These are phyloP conservation scores for Anthoscopus minutus DNA, from an alignment of 2,113 vertebrate genomes.

Conservation along the genomic window DNA sequence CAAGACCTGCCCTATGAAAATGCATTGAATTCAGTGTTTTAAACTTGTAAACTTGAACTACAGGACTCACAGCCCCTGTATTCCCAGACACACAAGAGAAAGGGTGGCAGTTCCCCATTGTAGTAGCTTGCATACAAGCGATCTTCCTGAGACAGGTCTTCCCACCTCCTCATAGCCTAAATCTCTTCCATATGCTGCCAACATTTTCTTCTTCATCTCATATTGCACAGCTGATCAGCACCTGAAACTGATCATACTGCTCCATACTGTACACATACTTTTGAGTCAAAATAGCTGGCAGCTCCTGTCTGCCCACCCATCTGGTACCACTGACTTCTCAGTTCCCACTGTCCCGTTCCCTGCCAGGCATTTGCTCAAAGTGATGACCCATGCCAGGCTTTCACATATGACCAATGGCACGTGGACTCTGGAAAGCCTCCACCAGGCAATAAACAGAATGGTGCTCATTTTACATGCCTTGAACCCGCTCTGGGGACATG, in stretches of 20 bases:
- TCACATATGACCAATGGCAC: fast-evolving
- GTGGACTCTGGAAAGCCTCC: background rate
- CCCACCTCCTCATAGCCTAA: background rate
- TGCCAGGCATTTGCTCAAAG: background rate
- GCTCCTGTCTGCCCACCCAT: background rate
- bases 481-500: fast-evolving
- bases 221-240: background rate
- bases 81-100: background rate
- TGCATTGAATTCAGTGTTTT: background rate
- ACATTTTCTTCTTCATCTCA: background rate
- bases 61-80: background rate
- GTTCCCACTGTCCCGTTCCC: background rate
- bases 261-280: background rate
- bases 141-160: background rate
- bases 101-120: background rate
- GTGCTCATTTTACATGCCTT: background rate
- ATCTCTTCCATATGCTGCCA: background rate
- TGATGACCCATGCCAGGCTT: background rate
- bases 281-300: background rate
- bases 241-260: background rate
- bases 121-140: background rate
- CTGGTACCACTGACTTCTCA: background rate
- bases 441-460: background rate
- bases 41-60: background rate
- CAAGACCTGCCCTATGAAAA: background rate